Conservation (phyloP, 1,140 invertebrate species). For the Calephelis nemesis region DNA sequence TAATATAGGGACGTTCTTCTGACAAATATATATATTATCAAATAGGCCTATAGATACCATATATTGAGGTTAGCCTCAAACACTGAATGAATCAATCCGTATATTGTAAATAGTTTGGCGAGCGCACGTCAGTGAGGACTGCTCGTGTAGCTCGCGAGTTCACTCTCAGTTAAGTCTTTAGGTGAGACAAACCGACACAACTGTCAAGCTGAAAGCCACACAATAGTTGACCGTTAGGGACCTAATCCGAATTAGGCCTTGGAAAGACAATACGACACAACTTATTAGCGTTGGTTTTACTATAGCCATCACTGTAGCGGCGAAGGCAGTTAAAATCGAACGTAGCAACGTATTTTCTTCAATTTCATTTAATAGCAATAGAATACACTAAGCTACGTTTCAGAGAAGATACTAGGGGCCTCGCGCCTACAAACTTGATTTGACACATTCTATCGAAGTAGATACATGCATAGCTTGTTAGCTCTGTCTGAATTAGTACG, state of each 20-base stretch:
- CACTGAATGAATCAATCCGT: slow-evolving; percentile 6
- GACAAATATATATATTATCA: slow-evolving; percentile 42
- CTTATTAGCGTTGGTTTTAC: slow-evolving; percentile 9
- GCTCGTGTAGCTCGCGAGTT: not conserved
- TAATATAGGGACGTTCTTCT: slow-evolving; percentile 47
- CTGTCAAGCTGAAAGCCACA: not conserved
- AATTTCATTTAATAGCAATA: not conserved
- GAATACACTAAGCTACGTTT: slow-evolving; percentile 9
- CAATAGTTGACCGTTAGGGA: slow-evolving; percentile 5
- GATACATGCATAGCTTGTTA: slow-evolving; percentile 14
- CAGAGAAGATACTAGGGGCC: not conserved
- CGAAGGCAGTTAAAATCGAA: not conserved
- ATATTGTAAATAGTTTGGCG: slow-evolving; percentile 19
- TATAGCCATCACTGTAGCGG: not conserved
- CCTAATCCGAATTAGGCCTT: slow-evolving; percentile 7
- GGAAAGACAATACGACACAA: slow-evolving; percentile 5
- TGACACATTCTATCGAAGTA: slow-evolving; percentile 11
- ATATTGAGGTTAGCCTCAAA: slow-evolving; percentile 21
- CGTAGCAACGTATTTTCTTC: slow-evolving; percentile 4
- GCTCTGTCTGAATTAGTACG: slow-evolving; percentile 4
- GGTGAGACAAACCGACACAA: not conserved
- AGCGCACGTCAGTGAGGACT: not conserved
- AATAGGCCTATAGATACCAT: slow-evolving; percentile 46
- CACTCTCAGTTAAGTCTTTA: not conserved
- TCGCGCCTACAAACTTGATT: slow-evolving; percentile 1